Conservation (phyloP, 1,140 invertebrate genomes). For the Drosophila bocqueti region DNA sequence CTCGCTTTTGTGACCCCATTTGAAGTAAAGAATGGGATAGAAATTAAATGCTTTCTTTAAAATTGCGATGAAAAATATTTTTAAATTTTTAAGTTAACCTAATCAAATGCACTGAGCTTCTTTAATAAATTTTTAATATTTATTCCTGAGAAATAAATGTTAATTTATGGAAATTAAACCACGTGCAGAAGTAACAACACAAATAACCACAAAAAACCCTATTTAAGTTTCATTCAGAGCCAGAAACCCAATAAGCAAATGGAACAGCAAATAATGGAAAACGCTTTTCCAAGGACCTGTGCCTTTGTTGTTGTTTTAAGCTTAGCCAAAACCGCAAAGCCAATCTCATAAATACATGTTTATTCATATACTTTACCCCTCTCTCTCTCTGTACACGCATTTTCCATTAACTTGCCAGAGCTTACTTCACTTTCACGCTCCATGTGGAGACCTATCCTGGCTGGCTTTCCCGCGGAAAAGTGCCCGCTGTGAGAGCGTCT, state of each 20-base stretch:
- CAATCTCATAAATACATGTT: constrained; percentile 31
- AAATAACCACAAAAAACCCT: not conserved
- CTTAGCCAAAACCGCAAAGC: constrained; percentile 17
- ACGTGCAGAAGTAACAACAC: too few relatives aligned
- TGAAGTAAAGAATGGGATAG: not conserved
- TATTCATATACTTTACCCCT: constrained; percentile 17
- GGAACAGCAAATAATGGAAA: constrained; percentile 10
- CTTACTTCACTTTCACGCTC: constrained; percentile 57
- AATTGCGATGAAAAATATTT: not conserved
- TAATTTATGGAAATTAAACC: not conserved
- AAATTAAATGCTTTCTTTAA: not conserved
- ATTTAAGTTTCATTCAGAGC: not conserved
- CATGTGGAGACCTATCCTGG: constrained; percentile 16
- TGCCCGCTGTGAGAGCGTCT: constrained; percentile 54
- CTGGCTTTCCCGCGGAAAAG: constrained; percentile 11
- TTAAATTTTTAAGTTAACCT: accelerated
- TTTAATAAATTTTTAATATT: not conserved
- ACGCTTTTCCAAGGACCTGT: constrained; percentile 8
- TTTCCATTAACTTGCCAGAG: constrained; percentile 51
- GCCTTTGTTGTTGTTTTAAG: constrained; percentile 7
- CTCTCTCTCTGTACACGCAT: constrained; percentile 4
- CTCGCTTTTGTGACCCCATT: not conserved
- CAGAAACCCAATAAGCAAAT: constrained; percentile 10
- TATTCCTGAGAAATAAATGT: not conserved
- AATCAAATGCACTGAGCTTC: not conserved